phyloP scores from a whole-genome alignment of 2,113 vertebrate species.

The Tylochromis polylepis region DNA sequence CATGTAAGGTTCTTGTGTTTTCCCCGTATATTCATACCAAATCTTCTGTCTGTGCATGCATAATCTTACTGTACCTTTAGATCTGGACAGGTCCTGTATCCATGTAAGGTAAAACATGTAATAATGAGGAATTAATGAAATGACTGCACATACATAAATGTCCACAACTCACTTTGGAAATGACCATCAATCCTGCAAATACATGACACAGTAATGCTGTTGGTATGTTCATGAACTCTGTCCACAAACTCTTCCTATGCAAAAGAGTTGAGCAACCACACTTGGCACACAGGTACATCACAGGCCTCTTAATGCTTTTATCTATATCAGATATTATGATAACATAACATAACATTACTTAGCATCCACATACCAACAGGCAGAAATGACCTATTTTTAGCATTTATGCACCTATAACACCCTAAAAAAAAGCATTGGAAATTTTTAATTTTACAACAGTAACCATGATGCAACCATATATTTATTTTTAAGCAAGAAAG shows the following conservation, averaged over 20 bases:
- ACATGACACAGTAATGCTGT: background rate
- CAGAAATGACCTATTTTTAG: fast-evolving
- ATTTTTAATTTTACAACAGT: background rate
- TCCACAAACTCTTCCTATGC: background rate
- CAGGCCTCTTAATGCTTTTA: background rate
- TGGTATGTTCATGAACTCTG: too few relatives aligned
- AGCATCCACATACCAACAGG: background rate
- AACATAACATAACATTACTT: background rate
- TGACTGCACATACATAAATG: background rate
- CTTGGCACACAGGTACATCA: background rate
- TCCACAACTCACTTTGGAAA: background rate
- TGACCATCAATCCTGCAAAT: background rate
- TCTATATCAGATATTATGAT: background rate
- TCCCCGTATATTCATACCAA: background rate
- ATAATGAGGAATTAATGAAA: fast-evolving
- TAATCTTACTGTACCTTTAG: background rate
- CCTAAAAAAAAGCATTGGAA: background rate
- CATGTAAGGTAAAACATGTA: background rate
- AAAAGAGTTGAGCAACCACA: background rate
- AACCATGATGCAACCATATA: background rate
- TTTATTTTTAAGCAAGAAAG: background rate
- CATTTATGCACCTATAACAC: fast-evolving
- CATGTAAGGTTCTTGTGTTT: background rate
- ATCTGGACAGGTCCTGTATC: background rate
- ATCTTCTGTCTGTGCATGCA: background rate